Evolutionary conservation across 2,797 vertebrate species (phyloP), one percentile per base, ranked within the genome.

Genomic region (Enteromius mattozi): DNA sequence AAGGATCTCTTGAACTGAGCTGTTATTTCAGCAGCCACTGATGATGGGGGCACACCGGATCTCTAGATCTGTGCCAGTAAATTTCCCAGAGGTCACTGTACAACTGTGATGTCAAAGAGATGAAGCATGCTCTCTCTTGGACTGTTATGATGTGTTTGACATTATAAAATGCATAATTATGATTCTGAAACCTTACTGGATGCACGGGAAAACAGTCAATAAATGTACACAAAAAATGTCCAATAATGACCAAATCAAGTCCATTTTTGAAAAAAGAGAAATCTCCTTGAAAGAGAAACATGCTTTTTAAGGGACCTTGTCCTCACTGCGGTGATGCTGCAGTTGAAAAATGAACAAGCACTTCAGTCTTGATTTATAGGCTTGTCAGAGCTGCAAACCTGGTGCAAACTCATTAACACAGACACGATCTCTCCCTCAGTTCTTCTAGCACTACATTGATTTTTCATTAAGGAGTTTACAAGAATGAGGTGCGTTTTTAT

Each of bases 1-100:
- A 90, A 88, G 89, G 81, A 87, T 89, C 91, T 91, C 77, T 84
- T 69, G 61, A 76, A 77, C 81, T 63, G 13, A 54, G 37, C 63
- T 37, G 76, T 65, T 61, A 49, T 71, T 69, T 72, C 54, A 66
- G 33, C 71, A 47, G 79, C 40, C 72, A 70, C 70, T 63, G 72
- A 75, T 76, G 74, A 79, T 27, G 75, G 47, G 37, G 65, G 74
- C 40, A 82, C 72, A 75, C 63, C 12, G 14, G 19, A 59, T 13
- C 24, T n/a, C 54, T n/a, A 4, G 56, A 59, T 59, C 24, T 49
- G 71, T 35, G 24, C 70, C 54, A 47, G 69, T 37, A 45, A 47
- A 27, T 65, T 30, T 54, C 59, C 21, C 10, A 49, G 19, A n/a
- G 45, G 27, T 51, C 47, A 30, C 63, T 14, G 10, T 54, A 54